phyloP scores from a whole-genome alignment of 1,140 invertebrate genomes.

The Caenorhabditis latens region DNA sequence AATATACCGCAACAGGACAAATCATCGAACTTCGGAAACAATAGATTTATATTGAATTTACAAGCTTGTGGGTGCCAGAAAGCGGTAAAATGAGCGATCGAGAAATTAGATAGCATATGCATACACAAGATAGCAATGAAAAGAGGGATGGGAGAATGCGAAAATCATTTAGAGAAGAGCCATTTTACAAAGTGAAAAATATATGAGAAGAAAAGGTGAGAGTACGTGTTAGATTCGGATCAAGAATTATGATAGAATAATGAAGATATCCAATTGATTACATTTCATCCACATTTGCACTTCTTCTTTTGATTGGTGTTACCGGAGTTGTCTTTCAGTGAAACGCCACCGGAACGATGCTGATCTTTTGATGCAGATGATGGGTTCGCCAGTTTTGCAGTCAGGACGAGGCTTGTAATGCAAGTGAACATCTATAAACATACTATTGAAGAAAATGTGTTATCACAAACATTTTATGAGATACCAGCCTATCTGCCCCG shows the following conservation, averaged over 20 bases:
- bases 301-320: conserved; percentile 60
- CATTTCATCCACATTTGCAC: conserved; percentile 64
- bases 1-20: too few species aligned
- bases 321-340: conserved; percentile 44
- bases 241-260: neutral
- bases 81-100: conserved; percentile 5
- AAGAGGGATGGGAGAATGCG: neutral
- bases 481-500: too few species aligned
- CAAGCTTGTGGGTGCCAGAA: neutral
- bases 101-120: neutral
- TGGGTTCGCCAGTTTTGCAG: conserved; percentile 61
- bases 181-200: conserved; percentile 43
- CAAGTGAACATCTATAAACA: conserved; percentile 68
- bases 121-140: neutral
- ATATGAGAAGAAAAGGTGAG: neutral
- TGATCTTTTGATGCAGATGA: conserved; percentile 5
- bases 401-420: conserved; percentile 67
- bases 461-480: too few species aligned
- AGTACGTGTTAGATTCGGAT: too few species aligned
- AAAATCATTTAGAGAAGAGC: too few species aligned
- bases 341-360: conserved; percentile 51
- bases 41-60: neutral
- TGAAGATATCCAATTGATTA: neutral
- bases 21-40: too few species aligned
- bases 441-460: neutral